Conservation (phyloP, 2,113 vertebrate genomes). For the Epinephelus lanceolatus region DNA sequence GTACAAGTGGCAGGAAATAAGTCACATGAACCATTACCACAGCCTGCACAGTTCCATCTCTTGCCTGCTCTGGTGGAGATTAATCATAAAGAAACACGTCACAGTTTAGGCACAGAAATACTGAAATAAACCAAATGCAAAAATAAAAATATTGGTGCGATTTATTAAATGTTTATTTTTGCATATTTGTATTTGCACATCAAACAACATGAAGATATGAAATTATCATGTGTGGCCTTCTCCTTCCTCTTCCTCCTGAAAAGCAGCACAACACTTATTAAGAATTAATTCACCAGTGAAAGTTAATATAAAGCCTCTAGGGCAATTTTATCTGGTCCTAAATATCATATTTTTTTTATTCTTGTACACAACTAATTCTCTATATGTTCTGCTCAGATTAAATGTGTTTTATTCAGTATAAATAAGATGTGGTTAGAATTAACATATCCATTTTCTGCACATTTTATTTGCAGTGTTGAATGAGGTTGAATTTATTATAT, state of each 20-base stretch:
- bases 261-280: slow-evolving; percentile 30
- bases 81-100: background rate
- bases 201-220: background rate
- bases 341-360: too few relatives aligned
- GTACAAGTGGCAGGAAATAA: background rate
- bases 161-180: slow-evolving; percentile 5
- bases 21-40: background rate
- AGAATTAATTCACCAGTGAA: slow-evolving; percentile 4
- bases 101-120: too few relatives aligned
- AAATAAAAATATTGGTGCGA: background rate
- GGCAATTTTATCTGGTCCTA: too few relatives aligned
- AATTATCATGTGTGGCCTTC: background rate
- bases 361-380: too few relatives aligned
- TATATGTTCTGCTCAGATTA: too few relatives aligned
- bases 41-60: background rate
- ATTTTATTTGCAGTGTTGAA: too few relatives aligned
- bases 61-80: background rate
- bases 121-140: background rate
- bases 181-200: background rate
- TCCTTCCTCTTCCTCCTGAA: slow-evolving; percentile 55
- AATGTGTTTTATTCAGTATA: too few relatives aligned
- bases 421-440: too few relatives aligned
- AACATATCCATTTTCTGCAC: too few relatives aligned
- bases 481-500: too few relatives aligned
- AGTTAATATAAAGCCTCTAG: background rate